These are phyloP conservation scores for Anorthoa munda DNA, from an alignment of 2,888 invertebrate genomes.

Conservation along the genomic window DNA sequence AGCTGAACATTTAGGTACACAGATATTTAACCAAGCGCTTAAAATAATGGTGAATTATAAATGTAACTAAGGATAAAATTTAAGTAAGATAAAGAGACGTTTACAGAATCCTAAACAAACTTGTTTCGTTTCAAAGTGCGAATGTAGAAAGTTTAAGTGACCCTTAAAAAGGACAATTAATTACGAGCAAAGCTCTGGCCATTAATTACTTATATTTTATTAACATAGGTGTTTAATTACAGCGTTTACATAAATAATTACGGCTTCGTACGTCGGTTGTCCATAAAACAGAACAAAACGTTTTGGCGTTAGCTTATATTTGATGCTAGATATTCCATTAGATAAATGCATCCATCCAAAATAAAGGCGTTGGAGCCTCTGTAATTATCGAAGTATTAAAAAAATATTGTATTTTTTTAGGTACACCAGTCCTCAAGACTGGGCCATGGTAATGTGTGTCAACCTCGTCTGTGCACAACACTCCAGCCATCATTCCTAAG, in stretches of 20 bases:
- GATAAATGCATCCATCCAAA: neutral
- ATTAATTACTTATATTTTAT: conserved; percentile 54
- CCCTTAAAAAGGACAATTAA: conserved; percentile 43
- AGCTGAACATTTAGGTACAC: conserved; percentile 9
- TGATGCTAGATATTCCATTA: neutral
- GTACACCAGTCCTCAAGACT: conserved; percentile 60
- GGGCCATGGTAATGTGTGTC: conserved; percentile 66
- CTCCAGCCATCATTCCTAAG: conserved; percentile 83
- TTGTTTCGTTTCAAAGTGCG: conserved; percentile 29
- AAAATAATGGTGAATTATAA: conserved; percentile 5
- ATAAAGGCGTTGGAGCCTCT: neutral
- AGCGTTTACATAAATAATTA: conserved; percentile 56
- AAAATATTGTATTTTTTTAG: no score
- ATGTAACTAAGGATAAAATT: conserved; percentile 17
- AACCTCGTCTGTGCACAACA: conserved; percentile 29
- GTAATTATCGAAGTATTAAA: neutral
- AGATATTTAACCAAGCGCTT: neutral
- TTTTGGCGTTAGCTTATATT: conserved; percentile 11
- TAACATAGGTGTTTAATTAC: conserved; percentile 61
- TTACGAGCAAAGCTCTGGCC: conserved; percentile 29
- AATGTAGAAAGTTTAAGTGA: conserved; percentile 41
- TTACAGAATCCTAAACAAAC: conserved; percentile 44
- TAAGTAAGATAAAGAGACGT: conserved; percentile 16
- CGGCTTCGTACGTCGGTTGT: conserved; percentile 31
- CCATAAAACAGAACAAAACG: conserved; percentile 45